Percentiles rank a stretch among this genome's conserved stretches.
These are phyloP conservation scores for Morpho deidamia DNA, from an alignment of 2,888 invertebrate species.

Conservation along the genomic window DNA sequence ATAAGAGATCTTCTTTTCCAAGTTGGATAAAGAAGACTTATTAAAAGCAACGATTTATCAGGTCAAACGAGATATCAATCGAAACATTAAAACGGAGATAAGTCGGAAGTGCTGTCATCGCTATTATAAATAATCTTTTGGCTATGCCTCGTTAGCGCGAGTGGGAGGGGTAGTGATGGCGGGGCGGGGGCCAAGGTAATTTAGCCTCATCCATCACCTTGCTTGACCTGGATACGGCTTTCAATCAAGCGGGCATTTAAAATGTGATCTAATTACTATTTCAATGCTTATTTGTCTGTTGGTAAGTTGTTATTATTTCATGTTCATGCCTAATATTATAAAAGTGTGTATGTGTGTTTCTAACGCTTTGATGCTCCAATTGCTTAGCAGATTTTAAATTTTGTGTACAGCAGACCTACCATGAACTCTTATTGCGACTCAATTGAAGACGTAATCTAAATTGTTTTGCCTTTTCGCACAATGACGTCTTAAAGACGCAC, in stretches of 20 bases:
- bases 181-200: conserved; percentile 46
- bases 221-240: conserved; percentile 56
- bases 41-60: not conserved
- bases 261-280: conserved; percentile 31
- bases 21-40: too few relatives aligned
- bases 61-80: conserved; percentile 8
- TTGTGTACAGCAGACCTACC: too few relatives aligned
- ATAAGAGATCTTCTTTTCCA: too few relatives aligned
- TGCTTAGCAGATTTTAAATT: too few relatives aligned
- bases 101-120: conserved; percentile 70
- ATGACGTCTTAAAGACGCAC: too few relatives aligned
- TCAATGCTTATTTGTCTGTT: not conserved
- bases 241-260: conserved; percentile 50
- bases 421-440: too few relatives aligned
- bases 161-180: conserved; percentile 23
- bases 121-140: conserved; percentile 65
- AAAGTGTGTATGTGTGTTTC: too few relatives aligned
- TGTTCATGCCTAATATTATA: too few relatives aligned
- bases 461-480: too few relatives aligned
- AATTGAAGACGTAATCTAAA: too few relatives aligned
- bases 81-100: conserved; percentile 46
- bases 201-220: conserved; percentile 66
- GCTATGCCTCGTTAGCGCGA: conserved; percentile 54
- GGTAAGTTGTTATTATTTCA: not conserved
- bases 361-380: too few relatives aligned